phyloP scores from a whole-genome alignment of 2,113 vertebrate genomes.

The Motacilla tschutschensis region DNA sequence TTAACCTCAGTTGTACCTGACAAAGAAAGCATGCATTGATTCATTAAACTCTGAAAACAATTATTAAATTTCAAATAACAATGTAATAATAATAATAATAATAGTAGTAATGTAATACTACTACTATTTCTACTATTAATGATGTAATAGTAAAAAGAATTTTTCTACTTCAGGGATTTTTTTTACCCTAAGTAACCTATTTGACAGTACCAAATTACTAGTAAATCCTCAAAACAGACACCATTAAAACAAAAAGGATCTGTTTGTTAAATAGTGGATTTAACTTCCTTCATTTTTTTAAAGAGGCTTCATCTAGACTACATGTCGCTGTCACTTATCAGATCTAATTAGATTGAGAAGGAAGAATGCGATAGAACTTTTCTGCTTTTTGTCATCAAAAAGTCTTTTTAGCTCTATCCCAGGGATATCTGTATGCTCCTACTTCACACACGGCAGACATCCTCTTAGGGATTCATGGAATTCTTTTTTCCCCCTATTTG shows the following conservation, averaged over 20 bases:
- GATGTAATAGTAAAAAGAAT: neutral
- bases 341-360: neutral
- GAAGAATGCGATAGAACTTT: neutral
- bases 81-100: neutral
- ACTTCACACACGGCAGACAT: neutral
- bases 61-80: neutral
- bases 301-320: neutral
- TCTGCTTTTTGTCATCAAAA: neutral
- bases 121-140: neutral
- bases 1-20: neutral
- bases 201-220: neutral
- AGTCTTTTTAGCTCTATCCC: neutral
- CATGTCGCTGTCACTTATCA: neutral
- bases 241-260: neutral
- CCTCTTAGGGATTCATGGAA: neutral
- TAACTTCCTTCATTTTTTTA: neutral
- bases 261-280: neutral
- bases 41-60: neutral
- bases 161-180: neutral
- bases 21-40: neutral
- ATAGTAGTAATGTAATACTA: neutral
- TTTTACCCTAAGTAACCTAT: neutral
- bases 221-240: neutral
- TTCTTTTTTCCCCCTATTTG: neutral
- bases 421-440: neutral